A percentile compares a stretch with the other conserved stretches of the same genome.
phyloP scores from a whole-genome alignment of 1,140 invertebrate species.

The Lanistes nyassanus region DNA sequence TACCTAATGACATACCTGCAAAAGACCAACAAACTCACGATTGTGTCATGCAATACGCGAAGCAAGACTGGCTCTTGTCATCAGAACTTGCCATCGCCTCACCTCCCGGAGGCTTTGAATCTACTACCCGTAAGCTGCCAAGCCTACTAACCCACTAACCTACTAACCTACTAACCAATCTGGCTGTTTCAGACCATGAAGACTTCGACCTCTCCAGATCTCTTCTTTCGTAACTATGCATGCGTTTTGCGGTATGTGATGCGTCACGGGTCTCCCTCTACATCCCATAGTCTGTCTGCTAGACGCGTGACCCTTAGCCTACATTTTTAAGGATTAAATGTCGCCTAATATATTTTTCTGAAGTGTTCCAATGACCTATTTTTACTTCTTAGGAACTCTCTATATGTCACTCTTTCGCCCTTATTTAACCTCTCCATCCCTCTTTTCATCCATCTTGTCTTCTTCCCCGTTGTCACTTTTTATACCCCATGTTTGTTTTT shows the following conservation, averaged over 20 bases:
- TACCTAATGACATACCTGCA: too few relatives aligned
- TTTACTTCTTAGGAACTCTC: neutral
- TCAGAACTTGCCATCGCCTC: neutral
- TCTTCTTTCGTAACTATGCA: slow-evolving; percentile 23
- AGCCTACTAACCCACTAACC: neutral
- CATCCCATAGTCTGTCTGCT: neutral
- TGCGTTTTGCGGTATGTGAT: slow-evolving; percentile 20
- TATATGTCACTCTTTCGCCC: neutral
- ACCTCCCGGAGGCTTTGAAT: neutral
- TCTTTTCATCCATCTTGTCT: neutral
- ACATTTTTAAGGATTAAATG: neutral
- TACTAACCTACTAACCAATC: slow-evolving; percentile 15
- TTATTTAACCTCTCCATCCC: neutral
- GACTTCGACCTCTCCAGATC: slow-evolving; percentile 19
- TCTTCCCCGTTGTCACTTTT: neutral
- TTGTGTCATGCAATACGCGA: neutral
- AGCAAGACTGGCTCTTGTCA: neutral
- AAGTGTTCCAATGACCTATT: neutral
- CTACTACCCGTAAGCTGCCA: neutral
- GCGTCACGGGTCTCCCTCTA: neutral
- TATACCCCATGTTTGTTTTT: neutral
- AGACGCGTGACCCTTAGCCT: neutral
- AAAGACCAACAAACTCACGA: too few relatives aligned
- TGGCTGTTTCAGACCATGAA: slow-evolving; percentile 24
- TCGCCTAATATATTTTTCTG: neutral